Percentiles rank a stretch among this genome's conserved stretches.
These are phyloP conservation scores for Tortricodes alternella DNA, from an alignment of 2,888 invertebrate genomes.

Conservation along the genomic window DNA sequence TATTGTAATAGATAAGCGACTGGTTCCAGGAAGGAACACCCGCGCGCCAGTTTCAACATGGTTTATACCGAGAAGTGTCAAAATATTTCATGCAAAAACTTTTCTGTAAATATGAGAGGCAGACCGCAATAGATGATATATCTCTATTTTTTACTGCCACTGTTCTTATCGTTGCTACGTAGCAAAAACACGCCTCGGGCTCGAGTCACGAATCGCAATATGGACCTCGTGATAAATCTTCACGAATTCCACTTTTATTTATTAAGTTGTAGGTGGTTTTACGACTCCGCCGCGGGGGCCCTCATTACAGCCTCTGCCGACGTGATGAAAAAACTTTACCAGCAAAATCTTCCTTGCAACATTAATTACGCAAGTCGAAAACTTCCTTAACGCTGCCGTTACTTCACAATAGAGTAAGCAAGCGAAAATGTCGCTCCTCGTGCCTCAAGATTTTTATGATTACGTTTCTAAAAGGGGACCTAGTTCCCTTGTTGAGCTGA, in stretches of 20 bases:
- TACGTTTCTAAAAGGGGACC: conserved; percentile 55
- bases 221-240: conserved; percentile 75
- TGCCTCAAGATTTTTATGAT: conserved; percentile 65
- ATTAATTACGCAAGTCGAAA: conserved; percentile 76
- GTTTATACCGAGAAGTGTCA: conserved; percentile 73
- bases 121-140: conserved; percentile 61
- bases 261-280: conserved; percentile 82
- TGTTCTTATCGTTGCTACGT: conserved; percentile 49
- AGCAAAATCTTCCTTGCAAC: conserved; percentile 72
- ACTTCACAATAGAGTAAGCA: too few relatives aligned
- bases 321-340: conserved; percentile 79
- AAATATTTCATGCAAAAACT: conserved; percentile 70
- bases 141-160: conserved; percentile 64
- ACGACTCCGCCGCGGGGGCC: conserved; percentile 74
- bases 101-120: conserved; percentile 60
- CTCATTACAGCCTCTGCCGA: conserved; percentile 70
- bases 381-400: conserved; percentile 43
- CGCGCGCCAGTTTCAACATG: conserved; percentile 43
- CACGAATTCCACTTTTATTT: conserved; percentile 77
- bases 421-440: neutral
- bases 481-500: conserved; percentile 59
- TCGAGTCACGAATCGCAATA: conserved; percentile 69
- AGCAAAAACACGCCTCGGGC: conserved; percentile 63
- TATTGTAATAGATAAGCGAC: neutral
- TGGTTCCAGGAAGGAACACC: conserved; percentile 64